Evolutionary conservation across 2,797 vertebrate genomes (phyloP).

Genomic region (Tapera naevia): DNA sequence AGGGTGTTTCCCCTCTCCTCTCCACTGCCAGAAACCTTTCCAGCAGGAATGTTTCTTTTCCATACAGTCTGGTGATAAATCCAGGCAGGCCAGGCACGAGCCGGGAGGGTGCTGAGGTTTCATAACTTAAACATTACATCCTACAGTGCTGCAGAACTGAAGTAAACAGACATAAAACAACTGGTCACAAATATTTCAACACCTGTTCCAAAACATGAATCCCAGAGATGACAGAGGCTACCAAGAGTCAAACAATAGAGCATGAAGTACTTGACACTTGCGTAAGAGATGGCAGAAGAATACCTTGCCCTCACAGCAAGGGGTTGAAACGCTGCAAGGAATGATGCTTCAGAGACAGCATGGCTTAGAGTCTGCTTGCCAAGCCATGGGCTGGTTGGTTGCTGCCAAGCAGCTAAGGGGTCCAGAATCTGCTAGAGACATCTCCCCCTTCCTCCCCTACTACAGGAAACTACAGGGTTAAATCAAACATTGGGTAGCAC

Average conservation of each 20-base stretch:
- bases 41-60: neutral
- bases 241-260: neutral
- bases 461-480: neutral
- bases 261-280: neutral
- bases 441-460: too few species aligned
- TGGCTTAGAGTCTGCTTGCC: neutral
- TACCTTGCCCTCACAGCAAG: neutral
- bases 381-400: neutral
- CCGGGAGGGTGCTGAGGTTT: neutral
- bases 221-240: neutral
- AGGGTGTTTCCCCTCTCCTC: too few species aligned
- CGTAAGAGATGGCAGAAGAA: neutral
- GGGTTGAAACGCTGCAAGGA: neutral
- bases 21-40: neutral
- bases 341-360: neutral
- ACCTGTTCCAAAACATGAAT: neutral
- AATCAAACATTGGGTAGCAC: neutral
- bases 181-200: neutral
- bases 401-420: neutral
- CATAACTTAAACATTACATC: neutral
- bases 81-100: neutral
- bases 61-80: neutral
- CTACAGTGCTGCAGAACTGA: slow-evolving; percentile 8
- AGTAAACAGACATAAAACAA: neutral
- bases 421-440: neutral